Percentiles rank a stretch among this genome's conserved stretches.
These are phyloP conservation scores for Fulmarus glacialis DNA, from an alignment of 2,113 vertebrate genomes.

Conservation along the genomic window DNA sequence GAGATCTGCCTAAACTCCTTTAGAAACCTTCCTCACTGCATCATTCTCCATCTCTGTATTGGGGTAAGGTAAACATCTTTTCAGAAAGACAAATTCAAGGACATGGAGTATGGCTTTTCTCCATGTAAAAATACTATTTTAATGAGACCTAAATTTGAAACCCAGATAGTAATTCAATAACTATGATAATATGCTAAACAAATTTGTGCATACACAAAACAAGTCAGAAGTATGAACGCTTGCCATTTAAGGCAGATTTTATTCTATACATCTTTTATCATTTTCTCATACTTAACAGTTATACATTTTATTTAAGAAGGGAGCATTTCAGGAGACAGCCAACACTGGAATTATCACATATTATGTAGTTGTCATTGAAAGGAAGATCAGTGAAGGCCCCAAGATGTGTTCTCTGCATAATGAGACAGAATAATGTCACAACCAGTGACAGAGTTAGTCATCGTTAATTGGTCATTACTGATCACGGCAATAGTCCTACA, in stretches of 20 bases:
- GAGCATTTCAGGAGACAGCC: not conserved
- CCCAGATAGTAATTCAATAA: not conserved
- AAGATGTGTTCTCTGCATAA: not conserved
- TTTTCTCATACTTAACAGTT: not conserved
- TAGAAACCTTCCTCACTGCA: not conserved
- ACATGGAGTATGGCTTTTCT: not conserved
- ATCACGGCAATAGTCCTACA: not conserved
- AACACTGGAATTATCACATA: not conserved
- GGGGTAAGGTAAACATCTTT: not conserved
- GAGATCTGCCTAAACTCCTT: not conserved
- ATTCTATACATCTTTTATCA: not conserved
- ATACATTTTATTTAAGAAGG: not conserved
- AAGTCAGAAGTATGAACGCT: not conserved
- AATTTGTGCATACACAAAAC: not conserved
- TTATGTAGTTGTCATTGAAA: not conserved
- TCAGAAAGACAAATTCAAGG: not conserved
- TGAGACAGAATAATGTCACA: not conserved
- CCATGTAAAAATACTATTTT: not conserved
- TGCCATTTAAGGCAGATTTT: not conserved
- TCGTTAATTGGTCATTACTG: not conserved
- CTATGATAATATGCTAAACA: not conserved
- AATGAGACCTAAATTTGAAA: not conserved
- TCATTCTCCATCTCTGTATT: not conserved
- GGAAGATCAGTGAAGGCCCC: not conserved
- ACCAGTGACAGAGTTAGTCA: not conserved